Evolutionary conservation across 2,888 invertebrate species (phyloP), one percentile per base, ranked within the genome.

Genomic region (Xestia sexstrigata): DNA sequence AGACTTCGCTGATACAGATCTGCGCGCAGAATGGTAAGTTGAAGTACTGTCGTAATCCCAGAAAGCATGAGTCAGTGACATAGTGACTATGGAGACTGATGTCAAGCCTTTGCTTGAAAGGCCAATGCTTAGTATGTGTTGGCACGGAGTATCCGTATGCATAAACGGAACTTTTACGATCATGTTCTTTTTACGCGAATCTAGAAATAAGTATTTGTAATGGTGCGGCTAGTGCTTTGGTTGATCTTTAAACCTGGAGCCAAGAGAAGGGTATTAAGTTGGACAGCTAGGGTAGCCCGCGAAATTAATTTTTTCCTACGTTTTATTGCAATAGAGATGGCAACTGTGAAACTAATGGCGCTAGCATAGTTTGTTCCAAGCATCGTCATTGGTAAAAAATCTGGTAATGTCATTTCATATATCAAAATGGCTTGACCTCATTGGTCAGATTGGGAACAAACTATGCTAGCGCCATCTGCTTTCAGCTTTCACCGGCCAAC

Each of bases 11-110:
- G 87, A 88, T 79, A 86, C 76, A 86, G 45, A 76, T 78, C 68
- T 82, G 78, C 78, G 79, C 70, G 76, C 78, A 76, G 88, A 91
- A 90, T 91, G 80, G 82, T 78, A 89, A 90, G 66, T 78, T 60
- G 65, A 17, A 52, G 55, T 30, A 8, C 74, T 89, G 82, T 81
- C 77, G 87, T 82, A 87, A 90, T 80, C 66, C 55, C 11, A 70
- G n/a, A n/a, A 72, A 69, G 26, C 68, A 65, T 88, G 87, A 88
- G 75, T 87, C 85, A 87, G 62, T 74, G 62, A 70, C 65, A 30
- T 6, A 62, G 75, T 89, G 79, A 87, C 73, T 84, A 84, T 80
- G 58, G 58, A 68, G 74, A 82, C 35, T 68, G 52, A 35, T 35
- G 35, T n/a, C 23, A 23, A 47, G 52, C 8, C 9, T 65, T 52